phyloP scores from a whole-genome alignment of 1,140 invertebrate species.

The Bombus cullumanus region DNA sequence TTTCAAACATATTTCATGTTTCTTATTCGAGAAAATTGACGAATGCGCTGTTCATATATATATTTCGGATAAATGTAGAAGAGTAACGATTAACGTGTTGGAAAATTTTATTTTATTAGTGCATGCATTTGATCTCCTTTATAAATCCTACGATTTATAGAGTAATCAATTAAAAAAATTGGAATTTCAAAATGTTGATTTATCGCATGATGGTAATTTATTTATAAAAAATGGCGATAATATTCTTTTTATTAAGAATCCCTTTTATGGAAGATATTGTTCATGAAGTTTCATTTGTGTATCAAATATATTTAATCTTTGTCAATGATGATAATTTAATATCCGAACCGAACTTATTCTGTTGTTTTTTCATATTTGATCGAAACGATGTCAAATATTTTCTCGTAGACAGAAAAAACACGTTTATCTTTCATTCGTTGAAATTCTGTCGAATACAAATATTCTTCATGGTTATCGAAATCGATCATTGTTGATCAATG shows the following conservation, averaged over 20 bases:
- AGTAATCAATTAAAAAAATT: neutral
- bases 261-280: neutral
- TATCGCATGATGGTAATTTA: neutral
- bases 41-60: neutral
- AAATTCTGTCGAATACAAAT: neutral
- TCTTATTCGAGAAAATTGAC: too few species aligned
- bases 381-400: neutral
- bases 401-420: too few species aligned
- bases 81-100: neutral
- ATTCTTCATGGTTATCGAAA: neutral
- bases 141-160: neutral
- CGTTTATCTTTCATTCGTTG: neutral
- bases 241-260: neutral
- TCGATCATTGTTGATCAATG: neutral
- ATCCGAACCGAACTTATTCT: neutral
- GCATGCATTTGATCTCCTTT: too few species aligned
- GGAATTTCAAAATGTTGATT: neutral
- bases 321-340: neutral
- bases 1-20: neutral
- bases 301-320: neutral
- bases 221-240: neutral
- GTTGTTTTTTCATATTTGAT: neutral
- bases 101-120: too few species aligned
- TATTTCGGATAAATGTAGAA: neutral
- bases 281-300: neutral